Evolutionary conservation across 2,888 invertebrate species (phyloP).

Genomic region (Pristionchus japonicus): DNA sequence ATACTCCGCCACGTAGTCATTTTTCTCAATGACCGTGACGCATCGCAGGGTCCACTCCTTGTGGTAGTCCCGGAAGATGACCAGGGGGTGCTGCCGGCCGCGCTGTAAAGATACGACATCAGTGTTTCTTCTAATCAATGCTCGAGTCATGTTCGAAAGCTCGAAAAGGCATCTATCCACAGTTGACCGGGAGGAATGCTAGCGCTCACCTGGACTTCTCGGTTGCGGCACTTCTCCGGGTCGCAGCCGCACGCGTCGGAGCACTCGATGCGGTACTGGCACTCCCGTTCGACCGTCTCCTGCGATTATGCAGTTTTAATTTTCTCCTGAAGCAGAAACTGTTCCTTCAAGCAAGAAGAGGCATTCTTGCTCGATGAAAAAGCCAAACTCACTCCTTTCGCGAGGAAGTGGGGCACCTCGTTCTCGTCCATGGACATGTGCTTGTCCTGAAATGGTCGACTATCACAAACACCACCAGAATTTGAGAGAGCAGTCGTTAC

Average conservation of each 20-base stretch:
- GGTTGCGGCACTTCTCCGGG: not conserved
- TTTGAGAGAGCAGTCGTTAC: too few relatives aligned
- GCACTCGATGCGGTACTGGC: not conserved
- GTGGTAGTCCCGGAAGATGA: not conserved
- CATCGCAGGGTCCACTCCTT: not conserved
- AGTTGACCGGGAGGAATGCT: too few relatives aligned
- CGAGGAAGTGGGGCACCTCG: not conserved
- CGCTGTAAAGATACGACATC: not conserved
- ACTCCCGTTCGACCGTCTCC: not conserved
- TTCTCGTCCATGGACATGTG: not conserved
- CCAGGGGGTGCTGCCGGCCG: not conserved
- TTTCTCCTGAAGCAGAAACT: too few relatives aligned
- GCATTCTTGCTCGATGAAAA: too few relatives aligned
- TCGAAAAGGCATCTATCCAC: too few relatives aligned
- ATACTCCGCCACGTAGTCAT: not conserved
- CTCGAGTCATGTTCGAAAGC: too few relatives aligned
- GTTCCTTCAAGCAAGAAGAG: too few relatives aligned
- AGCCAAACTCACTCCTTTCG: too few relatives aligned
- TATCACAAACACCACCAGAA: too few relatives aligned
- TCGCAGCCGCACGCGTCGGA: not conserved
- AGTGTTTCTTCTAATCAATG: too few relatives aligned
- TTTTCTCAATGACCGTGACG: not conserved
- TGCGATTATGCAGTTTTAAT: not conserved
- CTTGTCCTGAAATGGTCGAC: not conserved
- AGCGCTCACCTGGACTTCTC: not conserved